Base-by-base conservation (phyloP, 2,113 vertebrate species). In the Podarcis muralis region DNA sequence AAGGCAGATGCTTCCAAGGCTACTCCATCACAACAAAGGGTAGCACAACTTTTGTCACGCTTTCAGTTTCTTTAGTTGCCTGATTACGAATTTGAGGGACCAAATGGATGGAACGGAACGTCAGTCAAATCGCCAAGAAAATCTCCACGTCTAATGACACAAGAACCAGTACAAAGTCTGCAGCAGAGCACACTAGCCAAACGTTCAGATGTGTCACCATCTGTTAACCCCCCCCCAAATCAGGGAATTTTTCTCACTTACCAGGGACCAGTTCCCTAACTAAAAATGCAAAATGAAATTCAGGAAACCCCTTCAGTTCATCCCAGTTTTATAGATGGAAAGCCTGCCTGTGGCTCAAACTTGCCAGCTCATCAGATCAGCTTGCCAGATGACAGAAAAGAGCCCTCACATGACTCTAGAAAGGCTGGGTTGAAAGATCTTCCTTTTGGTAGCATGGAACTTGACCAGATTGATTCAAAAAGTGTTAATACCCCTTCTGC, bases 291-390 rank as follows among this genome's bases (percentile, higher is more conserved):
- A n/a, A n/a, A n/a, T 91, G 96, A 98, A 40, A 95, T 97, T 74
- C 97, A 97, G 93, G 95, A 97, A 11, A 95, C 95, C 13, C 93
- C 86, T 90, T 69, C 71, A 88, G 59, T 37, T 93, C 90, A 93
- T 3, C 90, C 93, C 74, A 81, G 83, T 80, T 93, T 90, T 86
- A 62, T 88, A 62, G 93, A 93, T 84, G 92, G 90, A 74, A 86
- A 74, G 1, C 20, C 87, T 86, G 93, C 93, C 62, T 90, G 90
- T 88, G 84, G 79, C 90, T 94, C 93, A 89, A 83, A 37, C 91
- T 94, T 92, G 40, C 91, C 92, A 30, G 89, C 37, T 92, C 88
- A 77, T 92, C 90, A 94, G 92, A 86, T 83, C 76, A 83, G 90
- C 25, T 92, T 92, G 37, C 18, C 92, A 92, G 94, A 93, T 11